Evolutionary conservation across 2,113 vertebrate species (phyloP).

Genomic region (Boulengerochromis microlepis): DNA sequence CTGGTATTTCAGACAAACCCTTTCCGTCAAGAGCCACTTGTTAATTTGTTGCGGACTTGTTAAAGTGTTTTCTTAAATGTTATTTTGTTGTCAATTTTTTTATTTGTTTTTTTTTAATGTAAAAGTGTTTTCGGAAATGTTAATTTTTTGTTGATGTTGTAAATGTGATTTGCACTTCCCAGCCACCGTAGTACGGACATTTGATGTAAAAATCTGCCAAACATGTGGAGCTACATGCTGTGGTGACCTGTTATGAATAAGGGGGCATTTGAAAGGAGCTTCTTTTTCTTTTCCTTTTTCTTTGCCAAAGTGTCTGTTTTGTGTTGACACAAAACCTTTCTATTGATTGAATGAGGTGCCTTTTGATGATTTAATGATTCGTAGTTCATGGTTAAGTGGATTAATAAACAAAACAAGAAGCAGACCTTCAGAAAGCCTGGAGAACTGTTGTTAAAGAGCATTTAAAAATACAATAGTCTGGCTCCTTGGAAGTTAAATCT

Average conservation of each 20-base stretch:
- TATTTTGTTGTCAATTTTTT: background rate
- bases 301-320: background rate
- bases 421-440: background rate
- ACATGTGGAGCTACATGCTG: background rate
- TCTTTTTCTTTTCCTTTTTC: background rate
- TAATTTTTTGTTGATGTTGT: background rate
- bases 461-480: background rate
- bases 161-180: background rate
- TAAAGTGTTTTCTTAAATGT: no score
- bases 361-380: background rate
- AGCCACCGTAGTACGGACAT: background rate
- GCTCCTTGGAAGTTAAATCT: background rate
- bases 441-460: background rate
- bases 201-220: background rate
- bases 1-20: no score
- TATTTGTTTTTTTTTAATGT: rapidly evolving
- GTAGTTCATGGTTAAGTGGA: background rate
- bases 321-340: background rate
- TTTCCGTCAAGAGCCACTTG: no score
- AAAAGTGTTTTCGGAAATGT: background rate
- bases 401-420: background rate
- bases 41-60: no score
- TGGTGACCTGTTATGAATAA: background rate
- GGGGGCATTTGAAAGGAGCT: background rate
- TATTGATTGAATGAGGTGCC: background rate